Conservation (phyloP, 1,140 invertebrate genomes). For the Mylabris phalerata region DNA sequence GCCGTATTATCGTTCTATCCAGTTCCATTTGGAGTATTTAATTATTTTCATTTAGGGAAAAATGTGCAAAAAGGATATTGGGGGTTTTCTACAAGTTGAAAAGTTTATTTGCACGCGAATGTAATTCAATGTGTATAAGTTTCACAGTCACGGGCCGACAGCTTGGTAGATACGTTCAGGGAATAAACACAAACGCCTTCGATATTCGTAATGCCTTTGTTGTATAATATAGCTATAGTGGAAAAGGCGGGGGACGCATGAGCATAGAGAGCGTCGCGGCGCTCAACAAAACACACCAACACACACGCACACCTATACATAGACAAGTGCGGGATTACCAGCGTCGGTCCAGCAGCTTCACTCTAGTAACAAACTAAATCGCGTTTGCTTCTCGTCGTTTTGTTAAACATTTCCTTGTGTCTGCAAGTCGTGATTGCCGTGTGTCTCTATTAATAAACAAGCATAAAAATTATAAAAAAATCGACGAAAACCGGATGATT, state of each 20-base stretch:
- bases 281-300: conserved; percentile 31
- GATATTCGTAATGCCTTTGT: conserved; percentile 40
- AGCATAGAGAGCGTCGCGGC: conserved; percentile 38
- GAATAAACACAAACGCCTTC: conserved; percentile 42
- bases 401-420: conserved; percentile 23
- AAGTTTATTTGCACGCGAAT: conserved; percentile 20
- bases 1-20: not conserved
- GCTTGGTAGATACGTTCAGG: conserved; percentile 38
- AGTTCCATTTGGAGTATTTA: not conserved
- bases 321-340: conserved; percentile 40
- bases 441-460: not conserved
- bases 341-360: conserved; percentile 38
- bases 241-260: conserved; percentile 38
- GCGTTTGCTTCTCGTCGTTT: conserved; percentile 32
- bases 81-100: not conserved
- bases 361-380: conserved; percentile 31
- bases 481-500: not conserved
- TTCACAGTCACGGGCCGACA: conserved; percentile 35
- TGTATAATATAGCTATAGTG: conserved; percentile 18
- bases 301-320: too few species aligned
- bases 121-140: conserved; percentile 24
- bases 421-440: conserved; percentile 14
- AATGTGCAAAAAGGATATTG: not conserved
- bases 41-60: not conserved
- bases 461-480: not conserved